phyloP scores from a whole-genome alignment of 2,113 vertebrate species.

The Aleadryas rufinucha region DNA sequence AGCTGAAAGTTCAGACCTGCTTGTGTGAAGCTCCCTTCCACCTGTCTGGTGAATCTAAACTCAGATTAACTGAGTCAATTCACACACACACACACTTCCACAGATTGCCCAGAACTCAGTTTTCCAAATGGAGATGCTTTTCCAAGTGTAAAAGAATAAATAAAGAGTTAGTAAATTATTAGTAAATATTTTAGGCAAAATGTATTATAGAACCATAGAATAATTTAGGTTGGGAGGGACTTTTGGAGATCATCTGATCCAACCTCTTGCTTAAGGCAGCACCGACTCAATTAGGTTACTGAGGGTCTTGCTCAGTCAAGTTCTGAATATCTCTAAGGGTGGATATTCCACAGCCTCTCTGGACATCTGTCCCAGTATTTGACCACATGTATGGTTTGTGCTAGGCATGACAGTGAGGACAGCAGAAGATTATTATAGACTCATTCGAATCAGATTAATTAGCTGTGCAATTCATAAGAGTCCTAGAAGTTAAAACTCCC shows the following conservation, averaged over 20 bases:
- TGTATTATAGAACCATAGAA: background rate
- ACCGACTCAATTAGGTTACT: background rate
- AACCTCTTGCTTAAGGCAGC: background rate
- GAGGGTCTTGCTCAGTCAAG: background rate
- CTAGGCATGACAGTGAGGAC: background rate
- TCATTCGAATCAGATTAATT: background rate
- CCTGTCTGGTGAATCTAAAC: background rate
- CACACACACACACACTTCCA: background rate
- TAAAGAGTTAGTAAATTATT: background rate
- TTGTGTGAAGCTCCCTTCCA: background rate
- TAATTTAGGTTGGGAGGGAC: background rate
- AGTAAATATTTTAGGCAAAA: background rate
- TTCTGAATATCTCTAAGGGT: background rate
- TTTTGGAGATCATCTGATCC: background rate
- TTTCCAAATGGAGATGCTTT: background rate
- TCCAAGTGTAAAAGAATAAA: background rate
- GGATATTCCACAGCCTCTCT: background rate
- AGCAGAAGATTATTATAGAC: background rate
- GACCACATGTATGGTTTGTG: background rate
- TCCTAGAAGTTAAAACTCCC: background rate
- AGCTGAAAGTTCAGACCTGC: background rate
- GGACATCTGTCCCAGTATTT: background rate
- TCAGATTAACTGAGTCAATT: background rate
- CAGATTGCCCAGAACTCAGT: background rate
- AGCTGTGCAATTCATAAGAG: background rate